These are phyloP conservation scores for Ianthella basta DNA, from an alignment of 37 sponge, comb jelly and placozoan species.

Conservation along the genomic window DNA sequence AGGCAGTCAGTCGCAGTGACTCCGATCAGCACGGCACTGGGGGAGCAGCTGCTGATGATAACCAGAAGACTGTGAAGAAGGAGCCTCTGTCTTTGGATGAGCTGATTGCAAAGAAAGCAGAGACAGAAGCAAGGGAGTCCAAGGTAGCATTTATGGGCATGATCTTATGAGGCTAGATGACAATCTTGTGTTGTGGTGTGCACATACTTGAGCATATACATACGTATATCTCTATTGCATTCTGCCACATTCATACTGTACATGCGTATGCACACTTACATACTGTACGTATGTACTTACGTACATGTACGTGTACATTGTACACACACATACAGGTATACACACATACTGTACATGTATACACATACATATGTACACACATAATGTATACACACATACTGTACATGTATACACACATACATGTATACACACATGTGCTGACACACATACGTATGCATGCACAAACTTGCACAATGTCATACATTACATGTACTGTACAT, in stretches of 20 bases:
- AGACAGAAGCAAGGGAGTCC: slow-evolving; percentile 70
- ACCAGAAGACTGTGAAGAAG: slow-evolving; percentile 3
- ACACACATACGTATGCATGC: background rate
- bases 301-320: background rate
- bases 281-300: background rate
- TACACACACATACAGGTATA: background rate
- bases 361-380: no score
- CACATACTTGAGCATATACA: no score
- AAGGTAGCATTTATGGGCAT: slow-evolving; percentile 50
- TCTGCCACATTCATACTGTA: no score
- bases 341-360: no score
- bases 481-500: background rate
- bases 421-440: no score
- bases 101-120: slow-evolving; percentile 81
- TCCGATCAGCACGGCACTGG: background rate
- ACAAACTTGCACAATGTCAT: background rate
- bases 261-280: no score
- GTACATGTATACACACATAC: no score
- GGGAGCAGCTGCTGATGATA: background rate
- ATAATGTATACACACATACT: no score
- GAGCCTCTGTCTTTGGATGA: slow-evolving; percentile 97
- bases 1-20: background rate
- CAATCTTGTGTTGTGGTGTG: no score
- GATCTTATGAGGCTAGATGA: background rate
- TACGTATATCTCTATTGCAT: background rate